Evolutionary conservation across 2,888 invertebrate species (phyloP), one percentile per base, ranked within the genome.

Genomic region (Cosmia trapezina): DNA sequence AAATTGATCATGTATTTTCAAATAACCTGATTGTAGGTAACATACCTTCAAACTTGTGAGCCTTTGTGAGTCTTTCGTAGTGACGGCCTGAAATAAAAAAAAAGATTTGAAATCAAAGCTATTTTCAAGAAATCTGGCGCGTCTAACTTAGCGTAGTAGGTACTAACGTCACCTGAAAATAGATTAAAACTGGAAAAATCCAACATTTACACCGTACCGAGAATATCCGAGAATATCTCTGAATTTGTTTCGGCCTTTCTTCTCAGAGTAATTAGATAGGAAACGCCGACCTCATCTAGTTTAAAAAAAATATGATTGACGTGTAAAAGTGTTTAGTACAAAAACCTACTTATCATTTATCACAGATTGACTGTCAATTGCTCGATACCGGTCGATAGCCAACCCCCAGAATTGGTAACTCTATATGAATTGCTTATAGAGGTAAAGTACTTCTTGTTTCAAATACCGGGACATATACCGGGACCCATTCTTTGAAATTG

Each of bases 371-470:
- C 80, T 73, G 85, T 78, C 80, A 83, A 85, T 83, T 71, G 83
- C 73, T 78, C 86, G 81, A 81, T 76, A 80, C 74, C 56, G 67
- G 41, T 73, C 73, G 70, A 71, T 74, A 73, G 43, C 65, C 69
- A 65, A 80, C 70, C 76, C 73, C 43, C 51, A 61, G 72, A 79
- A 77, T 71, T 72, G 69, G 62, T 64, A 75, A 79, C 72, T 79
- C 77, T 69, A 70, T 70, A 81, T 77, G 75, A 80, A 84, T 61
- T 78, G 87, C 79, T 87, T 86, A 80, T 78, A 68, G 87, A 77
- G 68, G 79, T 81, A 83, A 83, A 85, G 78, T 78, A 83, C 73
- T 83, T 76, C 85, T 86, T 87, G 88, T 87, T 87, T 87, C 87
- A 81, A 83, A 87, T 86, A 43, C 43, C 43, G 51, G 51, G 51